phyloP scores from a whole-genome alignment of 2,797 vertebrate species.

The Gambusia yucatana region DNA sequence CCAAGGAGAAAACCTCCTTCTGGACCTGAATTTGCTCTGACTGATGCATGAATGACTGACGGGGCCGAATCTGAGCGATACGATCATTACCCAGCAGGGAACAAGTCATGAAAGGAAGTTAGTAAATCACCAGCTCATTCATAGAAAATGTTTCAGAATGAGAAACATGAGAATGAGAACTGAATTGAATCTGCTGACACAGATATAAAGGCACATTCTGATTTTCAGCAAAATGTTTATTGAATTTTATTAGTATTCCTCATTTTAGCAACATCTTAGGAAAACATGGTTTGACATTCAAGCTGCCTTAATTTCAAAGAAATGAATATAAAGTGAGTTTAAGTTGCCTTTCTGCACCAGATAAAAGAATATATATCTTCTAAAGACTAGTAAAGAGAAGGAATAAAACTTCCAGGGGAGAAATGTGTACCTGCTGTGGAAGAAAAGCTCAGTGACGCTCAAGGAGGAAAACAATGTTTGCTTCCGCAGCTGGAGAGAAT shows the following conservation, averaged over 20 bases:
- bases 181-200: background rate
- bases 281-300: background rate
- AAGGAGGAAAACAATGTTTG: constrained; percentile 10
- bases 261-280: background rate
- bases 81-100: background rate
- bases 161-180: background rate
- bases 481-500: constrained; percentile 8
- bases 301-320: background rate
- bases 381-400: background rate
- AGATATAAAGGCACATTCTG: background rate
- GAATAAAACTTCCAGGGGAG: background rate
- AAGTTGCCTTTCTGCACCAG: background rate
- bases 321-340: background rate
- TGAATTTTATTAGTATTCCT: background rate
- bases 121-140: background rate
- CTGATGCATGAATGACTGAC: background rate
- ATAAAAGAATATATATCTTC: background rate
- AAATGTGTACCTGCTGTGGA: background rate
- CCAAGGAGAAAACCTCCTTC: background rate
- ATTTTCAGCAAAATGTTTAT: constrained; percentile 6
- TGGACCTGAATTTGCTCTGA: background rate
- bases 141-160: background rate
- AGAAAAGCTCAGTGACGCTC: constrained; percentile 11
- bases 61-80: background rate
- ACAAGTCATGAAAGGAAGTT: background rate